Percentiles rank a stretch among this genome's conserved stretches.
These are phyloP conservation scores for Gortyna flavago DNA, from an alignment of 2,888 invertebrate species.

Conservation along the genomic window DNA sequence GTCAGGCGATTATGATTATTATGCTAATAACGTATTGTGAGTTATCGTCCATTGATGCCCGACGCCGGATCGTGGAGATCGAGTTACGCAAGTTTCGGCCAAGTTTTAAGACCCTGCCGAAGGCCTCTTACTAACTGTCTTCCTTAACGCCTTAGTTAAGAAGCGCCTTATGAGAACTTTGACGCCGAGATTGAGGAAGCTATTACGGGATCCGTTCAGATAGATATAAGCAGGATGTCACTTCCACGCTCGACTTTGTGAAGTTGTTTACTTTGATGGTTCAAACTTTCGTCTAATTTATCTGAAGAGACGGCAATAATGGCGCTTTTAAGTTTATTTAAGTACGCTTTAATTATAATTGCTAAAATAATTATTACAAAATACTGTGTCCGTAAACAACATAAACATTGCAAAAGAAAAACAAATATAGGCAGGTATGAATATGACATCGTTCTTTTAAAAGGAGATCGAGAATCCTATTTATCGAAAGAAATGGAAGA, in stretches of 20 bases:
- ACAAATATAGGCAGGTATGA: constrained; percentile 46
- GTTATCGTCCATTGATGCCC: constrained; percentile 83
- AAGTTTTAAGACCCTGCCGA: constrained; percentile 89
- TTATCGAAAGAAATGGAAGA: constrained; percentile 80
- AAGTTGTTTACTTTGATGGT: constrained; percentile 88
- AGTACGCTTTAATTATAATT: constrained; percentile 16
- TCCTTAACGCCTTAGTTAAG: constrained; percentile 90
- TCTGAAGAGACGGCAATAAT: constrained; percentile 75
- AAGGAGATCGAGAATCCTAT: constrained; percentile 71
- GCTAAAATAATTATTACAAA: not conserved
- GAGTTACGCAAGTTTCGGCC: constrained; percentile 87
- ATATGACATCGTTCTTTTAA: constrained; percentile 64
- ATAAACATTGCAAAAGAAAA: constrained; percentile 11
- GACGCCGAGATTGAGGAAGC: constrained; percentile 90
- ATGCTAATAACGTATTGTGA: constrained; percentile 88
- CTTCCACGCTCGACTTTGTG: constrained; percentile 88
- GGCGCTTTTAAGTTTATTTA: constrained; percentile 54
- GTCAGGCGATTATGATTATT: constrained; percentile 79
- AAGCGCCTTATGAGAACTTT: constrained; percentile 90
- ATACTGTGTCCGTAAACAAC: constrained; percentile 6
- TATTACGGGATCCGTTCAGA: constrained; percentile 89
- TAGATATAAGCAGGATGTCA: constrained; percentile 89
- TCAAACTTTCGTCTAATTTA: constrained; percentile 84
- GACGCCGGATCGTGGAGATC: constrained; percentile 83
- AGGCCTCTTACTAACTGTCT: constrained; percentile 89